Evolutionary conservation across 2,888 invertebrate species (phyloP), one percentile per base, ranked within the genome.

Genomic region (Terebella lapidaria): DNA sequence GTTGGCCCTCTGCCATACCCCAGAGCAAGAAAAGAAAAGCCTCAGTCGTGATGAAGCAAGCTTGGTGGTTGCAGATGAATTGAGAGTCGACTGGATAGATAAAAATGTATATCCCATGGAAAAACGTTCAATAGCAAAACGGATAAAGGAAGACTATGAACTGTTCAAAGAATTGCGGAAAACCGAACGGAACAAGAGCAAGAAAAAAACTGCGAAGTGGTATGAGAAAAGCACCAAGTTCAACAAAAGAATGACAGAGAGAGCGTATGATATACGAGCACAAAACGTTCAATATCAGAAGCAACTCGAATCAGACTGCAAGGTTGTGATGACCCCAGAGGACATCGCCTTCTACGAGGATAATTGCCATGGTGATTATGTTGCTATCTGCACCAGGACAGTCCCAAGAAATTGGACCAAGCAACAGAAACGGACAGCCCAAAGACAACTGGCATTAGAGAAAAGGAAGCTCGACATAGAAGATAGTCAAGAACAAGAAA

Each of bases 41-140:
- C 18, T 35, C 10, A 35, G 10, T 35, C 35, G 35, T 15, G 35
- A 35, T 35, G 35, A 35, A 35, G 35, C 35, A 18, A 15, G 35
- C 35, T 15, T 15, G 35, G 18, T 35, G 18, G 35, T 35, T 10
- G 35, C 35, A 15, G 18, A 35, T 35, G 35, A 35, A 18, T 18
- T 35, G 18, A 35, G 35, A 35, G 18, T 35, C 10, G 54, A 53
- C 24, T 20, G 54, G 54, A 53, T 53, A 15, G 10, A 15, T 20
- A 53, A 53, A 26, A 53, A 53, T 26, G 54, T 53, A 27, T 53
- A 53, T 53, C 54, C 54, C 10, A 22, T 53, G 25, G 15, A 22
- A 25, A 27, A 53, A 27, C 20, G 20, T 15, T 26, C 25, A 10
- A 27, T 53, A 27, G 54, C 54, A 20, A 53, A 26, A 27, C 20